Percentiles rank a stretch among this genome's conserved stretches.
These are phyloP conservation scores for Netelia inedita DNA, from an alignment of 2,888 invertebrate genomes.

Conservation along the genomic window DNA sequence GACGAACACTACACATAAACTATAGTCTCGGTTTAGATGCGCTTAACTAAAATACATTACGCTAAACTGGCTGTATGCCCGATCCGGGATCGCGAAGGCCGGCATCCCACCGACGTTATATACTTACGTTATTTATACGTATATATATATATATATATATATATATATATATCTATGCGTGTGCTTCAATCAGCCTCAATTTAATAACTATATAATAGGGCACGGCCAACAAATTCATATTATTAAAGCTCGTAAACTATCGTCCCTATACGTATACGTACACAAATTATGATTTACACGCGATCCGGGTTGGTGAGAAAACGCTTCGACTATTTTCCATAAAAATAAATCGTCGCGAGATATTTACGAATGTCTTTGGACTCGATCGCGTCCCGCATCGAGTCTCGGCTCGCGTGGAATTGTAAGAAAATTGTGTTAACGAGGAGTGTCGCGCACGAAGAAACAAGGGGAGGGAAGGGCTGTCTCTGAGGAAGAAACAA, in stretches of 20 bases:
- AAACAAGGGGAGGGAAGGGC: constrained; percentile 47
- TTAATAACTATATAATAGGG: constrained; percentile 65
- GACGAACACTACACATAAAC: constrained; percentile 76
- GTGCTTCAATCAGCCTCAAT: constrained; percentile 64
- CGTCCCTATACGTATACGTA: not conserved
- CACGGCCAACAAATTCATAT: constrained; percentile 63
- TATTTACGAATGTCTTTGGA: not conserved
- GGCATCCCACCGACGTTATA: constrained; percentile 33
- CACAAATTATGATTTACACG: not conserved
- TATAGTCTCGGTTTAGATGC: constrained; percentile 75
- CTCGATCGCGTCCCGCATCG: not conserved
- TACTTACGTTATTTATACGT: not conserved
- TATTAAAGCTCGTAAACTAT: constrained; percentile 46
- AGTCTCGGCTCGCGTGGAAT: not conserved
- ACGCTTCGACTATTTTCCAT: not conserved
- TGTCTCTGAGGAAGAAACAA: not conserved
- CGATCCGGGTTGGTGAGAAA: constrained; percentile 2
- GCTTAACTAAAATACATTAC: constrained; percentile 83
- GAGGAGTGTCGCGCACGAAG: constrained; percentile 36
- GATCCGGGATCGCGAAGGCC: constrained; percentile 65
- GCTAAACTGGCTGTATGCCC: constrained; percentile 69
- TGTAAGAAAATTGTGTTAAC: constrained; percentile 11
- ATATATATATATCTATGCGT: constrained; percentile 12
- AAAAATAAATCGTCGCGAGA: not conserved
- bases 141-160: constrained; percentile 25